Percentiles rank a stretch among this genome's conserved stretches.
Evolutionary conservation across 1,140 invertebrate species (phyloP).

Genomic region (Aricia agestis): DNA sequence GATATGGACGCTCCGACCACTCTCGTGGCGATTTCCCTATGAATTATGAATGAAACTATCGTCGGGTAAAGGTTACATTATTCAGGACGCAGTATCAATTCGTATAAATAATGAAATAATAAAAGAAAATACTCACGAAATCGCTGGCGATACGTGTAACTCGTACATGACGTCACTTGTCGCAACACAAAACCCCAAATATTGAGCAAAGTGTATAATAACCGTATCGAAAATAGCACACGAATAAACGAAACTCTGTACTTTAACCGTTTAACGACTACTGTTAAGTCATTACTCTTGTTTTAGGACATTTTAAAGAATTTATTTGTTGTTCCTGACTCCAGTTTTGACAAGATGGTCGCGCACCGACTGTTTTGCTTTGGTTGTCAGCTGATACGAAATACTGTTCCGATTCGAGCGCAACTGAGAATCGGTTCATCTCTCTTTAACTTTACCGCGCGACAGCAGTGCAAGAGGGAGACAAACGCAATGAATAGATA

Average conservation of each 20-base stretch:
- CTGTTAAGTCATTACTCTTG: conserved; percentile 66
- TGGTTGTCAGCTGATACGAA: conserved; percentile 77
- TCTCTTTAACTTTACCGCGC: conserved; percentile 28
- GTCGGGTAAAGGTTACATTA: conserved; percentile 38
- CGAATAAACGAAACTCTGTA: conserved; percentile 61
- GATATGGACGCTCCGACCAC: conserved; percentile 41
- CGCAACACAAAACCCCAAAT: conserved; percentile 73
- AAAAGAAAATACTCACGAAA: conserved; percentile 76
- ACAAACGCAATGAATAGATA: conserved; percentile 38
- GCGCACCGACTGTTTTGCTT: conserved; percentile 78
- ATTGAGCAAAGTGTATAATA: conserved; percentile 71
- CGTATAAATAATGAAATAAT: conserved; percentile 63
- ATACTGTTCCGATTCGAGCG: conserved; percentile 55
- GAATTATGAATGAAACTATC: conserved; percentile 68
- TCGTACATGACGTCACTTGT: conserved; percentile 77
- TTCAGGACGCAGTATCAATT: conserved; percentile 39
- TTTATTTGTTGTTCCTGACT: conserved; percentile 75
- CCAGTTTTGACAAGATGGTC: conserved; percentile 77
- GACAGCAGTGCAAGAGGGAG: conserved; percentile 35
- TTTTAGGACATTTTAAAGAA: conserved; percentile 74
- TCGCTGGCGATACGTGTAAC: conserved; percentile 75
- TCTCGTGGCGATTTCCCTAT: conserved; percentile 37
- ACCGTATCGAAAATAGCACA: conserved; percentile 59
- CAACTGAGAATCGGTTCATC: conserved; percentile 35
- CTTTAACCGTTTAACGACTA: conserved; percentile 59